Evolutionary conservation across 2,113 vertebrate species (phyloP), one percentile per base, ranked within the genome.

Genomic region (Catharus bicknelli): DNA sequence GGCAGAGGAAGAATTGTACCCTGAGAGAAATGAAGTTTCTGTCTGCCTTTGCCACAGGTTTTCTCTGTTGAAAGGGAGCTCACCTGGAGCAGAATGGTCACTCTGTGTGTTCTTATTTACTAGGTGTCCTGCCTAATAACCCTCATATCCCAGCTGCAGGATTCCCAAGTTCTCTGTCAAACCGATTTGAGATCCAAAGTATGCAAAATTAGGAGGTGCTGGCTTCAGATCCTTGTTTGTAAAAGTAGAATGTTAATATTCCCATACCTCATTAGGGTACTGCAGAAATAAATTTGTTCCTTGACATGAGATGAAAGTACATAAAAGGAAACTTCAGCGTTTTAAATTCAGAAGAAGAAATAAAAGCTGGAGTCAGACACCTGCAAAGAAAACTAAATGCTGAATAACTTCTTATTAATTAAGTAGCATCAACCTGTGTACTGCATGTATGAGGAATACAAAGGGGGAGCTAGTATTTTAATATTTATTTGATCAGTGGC

Each of bases 311-410:
- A 61, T 82, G 74, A 87, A 94, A 91, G 84, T 79, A 72, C 50
- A 85, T 67, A 54, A 79, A 75, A 85, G 30, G 66, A 78, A 94
- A 89, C 32, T 22, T 85, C 23, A 62, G 72, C 48, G 51, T 93
- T 93, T 95, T 82, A 79, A 78, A 54, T 92, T 89, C 68, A 93
- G 91, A 80, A 85, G 50, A 83, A 80, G 88, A 91, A 93, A 83
- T 93, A 93, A 95, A 80, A 84, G 45, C 83, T 88, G 63, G 59
- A 38, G 76, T 86, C 76, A 92, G 76, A 58, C 42, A 38, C 38
- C 26, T 67, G 68, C 76, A 74, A 73, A 77, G 68, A 73, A 80
- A 92, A 66, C 47, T 50, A 57, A 91, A 83, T 73, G 66, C 58
- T 92, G 88, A 93, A 66, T 86, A 93, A 54, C 72, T 93, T 66